phyloP scores from a whole-genome alignment of 2,113 vertebrate species.

The Suricata suricatta region DNA sequence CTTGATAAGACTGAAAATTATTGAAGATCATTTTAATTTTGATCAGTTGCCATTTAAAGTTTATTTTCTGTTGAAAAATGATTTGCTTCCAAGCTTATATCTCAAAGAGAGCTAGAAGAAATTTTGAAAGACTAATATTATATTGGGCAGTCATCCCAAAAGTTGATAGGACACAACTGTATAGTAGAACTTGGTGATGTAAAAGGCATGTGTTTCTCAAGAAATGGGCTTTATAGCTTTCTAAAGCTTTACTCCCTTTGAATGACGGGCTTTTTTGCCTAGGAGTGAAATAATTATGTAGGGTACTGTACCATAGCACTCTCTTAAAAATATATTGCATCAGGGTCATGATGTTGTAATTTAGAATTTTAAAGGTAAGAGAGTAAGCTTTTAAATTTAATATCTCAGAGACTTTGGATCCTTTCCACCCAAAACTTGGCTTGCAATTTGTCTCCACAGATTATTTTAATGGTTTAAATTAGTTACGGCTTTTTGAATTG shows the following conservation, averaged over 20 bases:
- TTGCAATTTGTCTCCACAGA: slow-evolving; percentile 72
- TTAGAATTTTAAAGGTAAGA: slow-evolving; percentile 80
- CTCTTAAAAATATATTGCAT: slow-evolving; percentile 83
- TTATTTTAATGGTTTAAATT: slow-evolving; percentile 77
- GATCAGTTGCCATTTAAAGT: slow-evolving; percentile 49
- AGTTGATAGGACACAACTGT: slow-evolving; percentile 23
- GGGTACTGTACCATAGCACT: slow-evolving; percentile 70
- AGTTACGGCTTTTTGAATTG: slow-evolving; percentile 73
- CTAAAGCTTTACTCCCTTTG: slow-evolving; percentile 51
- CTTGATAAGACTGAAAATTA: slow-evolving; percentile 29
- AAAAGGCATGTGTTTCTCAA: slow-evolving; percentile 69
- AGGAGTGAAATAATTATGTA: slow-evolving; percentile 79
- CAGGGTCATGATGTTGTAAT: slow-evolving; percentile 72
- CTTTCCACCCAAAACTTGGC: slow-evolving; percentile 83
- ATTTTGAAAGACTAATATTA: slow-evolving; percentile 61
- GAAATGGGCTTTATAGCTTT: slow-evolving; percentile 64
- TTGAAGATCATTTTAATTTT: slow-evolving; percentile 66
- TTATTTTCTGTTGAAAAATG: slow-evolving; percentile 66
- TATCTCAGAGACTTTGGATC: slow-evolving; percentile 80
- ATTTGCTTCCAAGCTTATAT: slow-evolving; percentile 32
- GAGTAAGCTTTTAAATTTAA: slow-evolving; percentile 77
- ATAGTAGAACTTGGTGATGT: slow-evolving; percentile 57
- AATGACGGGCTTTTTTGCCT: slow-evolving; percentile 68
- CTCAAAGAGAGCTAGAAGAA: slow-evolving; percentile 44
- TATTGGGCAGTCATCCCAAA: slow-evolving; percentile 54